phyloP scores from a whole-genome alignment of 2,888 invertebrate genomes.

The Ennomos erosarius region DNA sequence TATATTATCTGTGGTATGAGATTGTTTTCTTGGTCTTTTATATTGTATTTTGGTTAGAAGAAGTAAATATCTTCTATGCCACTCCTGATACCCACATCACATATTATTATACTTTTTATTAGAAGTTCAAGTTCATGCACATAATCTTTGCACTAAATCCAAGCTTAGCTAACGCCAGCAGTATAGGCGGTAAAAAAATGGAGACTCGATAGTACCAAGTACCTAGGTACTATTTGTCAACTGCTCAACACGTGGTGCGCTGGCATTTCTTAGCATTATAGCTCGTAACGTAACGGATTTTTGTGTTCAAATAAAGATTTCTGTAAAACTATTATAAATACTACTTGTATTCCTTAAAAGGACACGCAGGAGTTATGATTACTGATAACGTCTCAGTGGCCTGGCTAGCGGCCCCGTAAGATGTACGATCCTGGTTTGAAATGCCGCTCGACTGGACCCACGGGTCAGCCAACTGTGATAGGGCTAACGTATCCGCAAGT shows the following conservation, averaged over 20 bases:
- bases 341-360: conserved; percentile 36
- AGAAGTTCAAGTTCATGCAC: too few species aligned
- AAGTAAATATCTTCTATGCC: too few species aligned
- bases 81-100: too few species aligned
- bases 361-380: conserved; percentile 42
- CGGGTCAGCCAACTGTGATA: conserved; percentile 56
- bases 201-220: neutral
- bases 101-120: too few species aligned
- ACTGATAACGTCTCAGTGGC: conserved; percentile 38
- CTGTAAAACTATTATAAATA: conserved; percentile 32
- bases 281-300: conserved; percentile 20
- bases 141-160: neutral
- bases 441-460: conserved; percentile 63
- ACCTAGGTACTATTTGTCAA: conserved; percentile 4
- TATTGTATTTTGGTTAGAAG: too few species aligned
- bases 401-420: conserved; percentile 29
- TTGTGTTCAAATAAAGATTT: conserved; percentile 28
- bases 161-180: conserved; percentile 6
- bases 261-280: conserved; percentile 14
- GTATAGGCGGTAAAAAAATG: neutral
- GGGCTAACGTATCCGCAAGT: conserved; percentile 59
- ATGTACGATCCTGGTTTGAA: conserved; percentile 56
- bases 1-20: too few species aligned
- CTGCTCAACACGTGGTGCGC: conserved; percentile 6
- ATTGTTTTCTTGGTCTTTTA: too few species aligned